Conservation (phyloP, 2,888 invertebrate genomes). For the Prionchulus punctatus region DNA sequence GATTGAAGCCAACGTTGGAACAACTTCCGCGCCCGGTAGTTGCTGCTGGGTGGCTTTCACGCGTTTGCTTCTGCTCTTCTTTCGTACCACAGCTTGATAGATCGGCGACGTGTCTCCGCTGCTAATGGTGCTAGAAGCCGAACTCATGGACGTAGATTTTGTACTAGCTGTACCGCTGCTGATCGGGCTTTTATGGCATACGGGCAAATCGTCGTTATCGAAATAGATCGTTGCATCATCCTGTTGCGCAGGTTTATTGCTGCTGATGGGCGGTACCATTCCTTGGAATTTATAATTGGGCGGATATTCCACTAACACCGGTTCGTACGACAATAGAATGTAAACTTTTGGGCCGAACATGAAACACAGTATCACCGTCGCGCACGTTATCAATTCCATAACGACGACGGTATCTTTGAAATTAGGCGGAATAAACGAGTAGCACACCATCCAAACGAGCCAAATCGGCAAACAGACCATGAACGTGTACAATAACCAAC, state of each 20-base stretch:
- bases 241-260: too few species aligned
- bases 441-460: conserved; percentile 21
- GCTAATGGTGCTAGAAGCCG: background rate
- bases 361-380: conserved; percentile 24
- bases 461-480: conserved; percentile 20
- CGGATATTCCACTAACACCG: conserved; percentile 26
- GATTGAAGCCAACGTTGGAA: too few species aligned
- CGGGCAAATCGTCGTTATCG: background rate
- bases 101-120: background rate
- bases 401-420: conserved; percentile 20
- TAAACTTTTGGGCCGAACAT: conserved; percentile 31
- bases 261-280: background rate
- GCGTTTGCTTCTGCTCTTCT: conserved; percentile 10
- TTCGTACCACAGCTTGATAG: conserved; percentile 8
- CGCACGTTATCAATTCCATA: conserved; percentile 22
- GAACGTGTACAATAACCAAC: conserved; percentile 21
- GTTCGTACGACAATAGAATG: conserved; percentile 29
- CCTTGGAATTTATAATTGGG: conserved; percentile 3
- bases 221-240: background rate
- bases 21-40: too few species aligned
- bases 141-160: background rate
- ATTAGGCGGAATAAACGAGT: conserved; percentile 16
- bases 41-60: background rate
- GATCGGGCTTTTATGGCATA: background rate
- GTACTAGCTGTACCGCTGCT: background rate